Evolutionary conservation across 2,888 invertebrate species (phyloP).

Genomic region (Linyphia triangularis): DNA sequence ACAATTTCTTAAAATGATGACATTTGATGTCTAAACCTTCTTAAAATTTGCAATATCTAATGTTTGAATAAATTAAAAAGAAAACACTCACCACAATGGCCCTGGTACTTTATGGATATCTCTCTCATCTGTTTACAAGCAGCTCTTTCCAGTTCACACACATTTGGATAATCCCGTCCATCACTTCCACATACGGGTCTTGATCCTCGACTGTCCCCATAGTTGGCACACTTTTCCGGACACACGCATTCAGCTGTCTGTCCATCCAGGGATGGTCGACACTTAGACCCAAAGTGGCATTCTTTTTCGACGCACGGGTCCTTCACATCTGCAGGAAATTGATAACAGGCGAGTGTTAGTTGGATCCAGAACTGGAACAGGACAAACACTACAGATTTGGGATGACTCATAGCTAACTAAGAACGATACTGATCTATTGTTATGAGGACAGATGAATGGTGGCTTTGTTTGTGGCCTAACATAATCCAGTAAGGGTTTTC

Average conservation of each 20-base stretch:
- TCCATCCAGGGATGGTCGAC: constrained; percentile 85
- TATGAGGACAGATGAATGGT: too few species aligned
- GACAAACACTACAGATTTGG: not conserved
- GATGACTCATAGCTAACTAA: not conserved
- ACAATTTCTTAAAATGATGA: too few species aligned
- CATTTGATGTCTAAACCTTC: too few species aligned
- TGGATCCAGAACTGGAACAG: not conserved
- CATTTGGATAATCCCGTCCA: constrained; percentile 80
- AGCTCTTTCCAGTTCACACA: constrained; percentile 80
- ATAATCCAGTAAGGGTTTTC: too few species aligned
- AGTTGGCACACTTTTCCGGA: constrained; percentile 88
- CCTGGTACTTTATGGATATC: constrained; percentile 81
- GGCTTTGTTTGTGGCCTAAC: not conserved
- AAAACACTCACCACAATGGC: constrained; percentile 81
- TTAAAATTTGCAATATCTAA: too few species aligned
- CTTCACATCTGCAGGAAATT: constrained; percentile 83
- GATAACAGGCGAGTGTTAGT: constrained; percentile 67
- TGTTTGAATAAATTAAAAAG: too few species aligned
- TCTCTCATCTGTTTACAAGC: constrained; percentile 80
- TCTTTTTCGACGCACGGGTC: constrained; percentile 86
- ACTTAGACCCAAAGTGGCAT: constrained; percentile 86
- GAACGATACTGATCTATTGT: not conserved
- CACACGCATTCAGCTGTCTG: constrained; percentile 88
- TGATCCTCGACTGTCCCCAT: constrained; percentile 90
- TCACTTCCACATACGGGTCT: constrained; percentile 87